Base-by-base conservation (phyloP, 2,797 vertebrate genomes). In the Hoplostethus mediterraneus region DNA sequence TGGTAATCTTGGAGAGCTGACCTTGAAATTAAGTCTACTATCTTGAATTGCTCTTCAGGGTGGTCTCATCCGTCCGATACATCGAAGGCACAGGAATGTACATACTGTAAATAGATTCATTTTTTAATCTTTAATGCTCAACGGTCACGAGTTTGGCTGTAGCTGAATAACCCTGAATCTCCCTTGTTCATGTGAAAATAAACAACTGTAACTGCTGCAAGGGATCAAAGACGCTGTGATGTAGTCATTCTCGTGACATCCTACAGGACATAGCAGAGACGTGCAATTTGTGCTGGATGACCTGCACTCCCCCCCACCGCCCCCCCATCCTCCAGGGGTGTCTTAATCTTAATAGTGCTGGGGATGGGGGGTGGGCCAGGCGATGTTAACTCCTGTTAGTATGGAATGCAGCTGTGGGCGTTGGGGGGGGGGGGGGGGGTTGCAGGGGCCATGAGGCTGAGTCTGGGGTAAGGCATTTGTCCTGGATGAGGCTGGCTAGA, bases 301-400 rank as follows among this genome's bases (percentile, higher is more conserved):
- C 86, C 90, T 89, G 83, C 76, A 81, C 89, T 72, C 83, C 71
- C 80, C 62, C 78, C 9, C 38, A 3, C 33, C 33, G 2, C 48
- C 16, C 31, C 36, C 54, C 63, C 25, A 38, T 31, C 86, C 82
- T 64, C 0, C 13, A 64, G 83, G 84, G 71, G 25, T 79, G 85
- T 74, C 77, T 89, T 92, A 90, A 90, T 92, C 90, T 87, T 90
- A 92, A 92, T 90, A 74, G 88, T 71, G 67, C 38, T 56, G 45
- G 72, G 76, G 89, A 79, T 75, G 87, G 89, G 87, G 86, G 78
- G 87, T 69, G 72, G 77, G 33, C 47, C 73, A 70, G 78, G 79
- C 81, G 13, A 81, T 87, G 83, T 75, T 87, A 75, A 85, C 89
- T 88, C 92, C 91, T 80, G 74, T 71, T 79, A 53, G 77, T 70